Evolutionary conservation across 2,797 vertebrate species (phyloP), one percentile per base, ranked within the genome.

Genomic region (Pelodytes ibericus): DNA sequence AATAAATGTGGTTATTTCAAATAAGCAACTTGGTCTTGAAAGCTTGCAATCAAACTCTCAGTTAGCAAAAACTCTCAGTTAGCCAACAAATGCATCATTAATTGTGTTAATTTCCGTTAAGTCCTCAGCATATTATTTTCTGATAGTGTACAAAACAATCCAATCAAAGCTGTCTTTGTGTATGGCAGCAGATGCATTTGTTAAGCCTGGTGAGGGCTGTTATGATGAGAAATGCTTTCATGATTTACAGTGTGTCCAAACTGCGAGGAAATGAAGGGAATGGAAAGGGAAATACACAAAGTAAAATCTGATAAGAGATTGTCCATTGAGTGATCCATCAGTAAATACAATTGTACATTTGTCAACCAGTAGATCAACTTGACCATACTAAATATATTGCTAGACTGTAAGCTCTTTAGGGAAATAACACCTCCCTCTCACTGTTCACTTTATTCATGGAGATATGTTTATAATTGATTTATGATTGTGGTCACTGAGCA

Each of bases 141-240:
- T 81, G 83, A 82, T 82, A n/a, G 72, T 86, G 83, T 85, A 82
- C 81, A 79, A 83, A 85, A 80, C 60, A 79, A 31, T 83, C 74
- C 81, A 79, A 83, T 79, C 80, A 81, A 83, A 74, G 66, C 74
- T 80, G 84, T 81, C 80, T 58, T 84, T 84, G 81, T 80, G 81
- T 82, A 72, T 82, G 81, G 80, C 70, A 81, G 82, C 83, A 85
- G 86, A 87, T 84, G 85, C 83, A 87, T 88, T 82, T 82, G 82
- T 86, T 84, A 85, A 82, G 84, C 64, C 81, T 87, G 79, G 4
- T 81, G 70, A 62, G 71, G 0, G 0, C 82, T 81, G 83, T 80
- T 83, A 82, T 85, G 83, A 83, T 83, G 83, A 87, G 84, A 72
- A 86, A 84, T 81, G 75, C 80, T 86, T 76, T 81, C 73, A 86